These are phyloP conservation scores for Diabrotica balteata DNA, from an alignment of 2,888 invertebrate species.

Conservation along the genomic window DNA sequence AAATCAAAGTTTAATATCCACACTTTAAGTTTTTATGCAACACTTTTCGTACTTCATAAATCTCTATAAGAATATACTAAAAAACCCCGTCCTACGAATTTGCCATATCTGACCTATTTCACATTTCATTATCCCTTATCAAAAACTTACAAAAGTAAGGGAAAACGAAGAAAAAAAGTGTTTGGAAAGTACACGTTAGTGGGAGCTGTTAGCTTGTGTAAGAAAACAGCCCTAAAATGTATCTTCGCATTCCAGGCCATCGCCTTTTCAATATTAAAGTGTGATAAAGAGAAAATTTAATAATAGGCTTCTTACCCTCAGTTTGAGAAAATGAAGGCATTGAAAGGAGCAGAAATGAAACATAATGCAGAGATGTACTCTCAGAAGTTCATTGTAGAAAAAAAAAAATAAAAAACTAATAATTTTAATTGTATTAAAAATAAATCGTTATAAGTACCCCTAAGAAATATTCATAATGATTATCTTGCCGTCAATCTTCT, in stretches of 20 bases:
- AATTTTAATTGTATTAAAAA: no score
- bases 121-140: background rate
- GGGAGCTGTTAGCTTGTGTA: background rate
- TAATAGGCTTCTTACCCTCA: conserved; percentile 6
- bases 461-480: no score
- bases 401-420: no score
- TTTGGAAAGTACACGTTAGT: conserved; percentile 1
- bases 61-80: no score
- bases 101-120: background rate
- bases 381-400: no score
- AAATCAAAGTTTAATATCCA: no score
- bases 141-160: background rate
- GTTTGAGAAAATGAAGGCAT: conserved; percentile 4
- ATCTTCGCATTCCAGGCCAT: conserved; percentile 7
- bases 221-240: conserved; percentile 8
- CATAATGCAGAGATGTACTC: background rate
- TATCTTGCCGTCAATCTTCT: no score
- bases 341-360: background rate
- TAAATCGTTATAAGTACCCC: no score
- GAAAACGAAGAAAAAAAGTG: background rate
- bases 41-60: no score
- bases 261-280: conserved; percentile 5
- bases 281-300: conserved; percentile 12
- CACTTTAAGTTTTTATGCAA: no score
- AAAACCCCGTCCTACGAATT: no score